These are phyloP conservation scores for Capreolus pygargus DNA, from an alignment of 2,113 vertebrate species.

Conservation along the genomic window DNA sequence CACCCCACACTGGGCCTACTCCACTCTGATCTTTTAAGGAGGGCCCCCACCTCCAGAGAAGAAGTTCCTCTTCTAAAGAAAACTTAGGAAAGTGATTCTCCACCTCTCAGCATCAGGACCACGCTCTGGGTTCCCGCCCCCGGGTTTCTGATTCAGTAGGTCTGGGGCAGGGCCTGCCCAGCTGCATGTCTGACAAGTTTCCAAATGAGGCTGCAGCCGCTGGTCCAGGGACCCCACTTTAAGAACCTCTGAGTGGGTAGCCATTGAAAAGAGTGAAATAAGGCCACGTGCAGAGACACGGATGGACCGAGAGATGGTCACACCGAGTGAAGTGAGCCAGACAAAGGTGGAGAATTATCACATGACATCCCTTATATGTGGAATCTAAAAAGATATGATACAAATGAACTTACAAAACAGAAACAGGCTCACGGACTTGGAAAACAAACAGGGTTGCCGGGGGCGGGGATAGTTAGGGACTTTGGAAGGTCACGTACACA, in stretches of 20 bases:
- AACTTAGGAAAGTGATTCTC: neutral
- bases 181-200: too few relatives aligned
- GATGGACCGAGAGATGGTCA: neutral
- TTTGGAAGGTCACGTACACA: neutral
- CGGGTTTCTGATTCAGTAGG: neutral
- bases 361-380: neutral
- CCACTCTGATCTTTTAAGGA: neutral
- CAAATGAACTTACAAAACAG: neutral
- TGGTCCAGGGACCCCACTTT: neutral
- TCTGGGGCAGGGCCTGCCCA: neutral
- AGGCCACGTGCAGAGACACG: neutral
- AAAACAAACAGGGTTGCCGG: neutral
- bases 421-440: neutral
- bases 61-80: neutral
- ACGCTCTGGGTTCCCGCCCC: accelerated
- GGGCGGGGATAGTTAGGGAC: accelerated
- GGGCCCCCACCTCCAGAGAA: neutral
- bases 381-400: neutral
- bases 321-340: neutral
- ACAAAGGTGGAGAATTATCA: neutral
- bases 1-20: neutral
- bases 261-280: neutral
- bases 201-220: neutral
- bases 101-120: neutral
- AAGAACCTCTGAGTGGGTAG: neutral